Evolutionary conservation across 2,888 invertebrate species (phyloP).

Genomic region (Pollenia griseotomentosa): DNA sequence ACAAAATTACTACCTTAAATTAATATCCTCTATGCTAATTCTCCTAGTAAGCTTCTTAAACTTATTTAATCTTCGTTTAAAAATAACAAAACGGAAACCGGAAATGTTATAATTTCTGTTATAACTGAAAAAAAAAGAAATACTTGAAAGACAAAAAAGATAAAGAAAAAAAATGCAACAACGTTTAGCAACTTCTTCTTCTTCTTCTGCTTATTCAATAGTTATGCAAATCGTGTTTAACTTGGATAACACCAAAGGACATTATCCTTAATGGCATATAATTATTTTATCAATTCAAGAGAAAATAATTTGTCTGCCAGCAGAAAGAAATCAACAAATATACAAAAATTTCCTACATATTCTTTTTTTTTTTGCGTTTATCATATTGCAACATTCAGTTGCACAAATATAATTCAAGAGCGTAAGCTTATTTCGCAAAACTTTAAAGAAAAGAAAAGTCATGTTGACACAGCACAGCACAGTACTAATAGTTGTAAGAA

Average conservation of each 20-base stretch:
- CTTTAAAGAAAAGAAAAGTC: conserved; percentile 11
- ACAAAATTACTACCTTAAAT: background rate
- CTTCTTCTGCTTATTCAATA: conserved; percentile 45
- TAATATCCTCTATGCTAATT: background rate
- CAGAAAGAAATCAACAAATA: conserved; percentile 58
- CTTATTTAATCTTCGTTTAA: conserved; percentile 8
- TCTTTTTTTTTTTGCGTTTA: conserved; percentile 3
- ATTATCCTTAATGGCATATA: conserved; percentile 76
- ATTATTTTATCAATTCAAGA: conserved; percentile 77
- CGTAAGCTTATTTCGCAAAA: conserved; percentile 6
- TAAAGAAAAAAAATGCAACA: background rate
- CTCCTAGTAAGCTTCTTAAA: background rate
- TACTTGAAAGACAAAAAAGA: background rate
- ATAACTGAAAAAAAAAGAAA: background rate
- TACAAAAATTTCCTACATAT: conserved; percentile 16
- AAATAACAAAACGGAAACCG: conserved; percentile 26
- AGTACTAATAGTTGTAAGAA: conserved; percentile 42
- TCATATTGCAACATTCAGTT: conserved; percentile 45
- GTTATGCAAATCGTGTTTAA: conserved; percentile 70
- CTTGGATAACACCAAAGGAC: conserved; percentile 74
- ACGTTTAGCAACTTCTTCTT: conserved; percentile 27
- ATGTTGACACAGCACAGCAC: conserved; percentile 39
- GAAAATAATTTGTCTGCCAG: conserved; percentile 75
- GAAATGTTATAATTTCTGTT: conserved; percentile 41
- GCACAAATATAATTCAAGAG: conserved; percentile 38